phyloP scores from a whole-genome alignment of 2,888 invertebrate species.

The Drosophila mayaguana region DNA sequence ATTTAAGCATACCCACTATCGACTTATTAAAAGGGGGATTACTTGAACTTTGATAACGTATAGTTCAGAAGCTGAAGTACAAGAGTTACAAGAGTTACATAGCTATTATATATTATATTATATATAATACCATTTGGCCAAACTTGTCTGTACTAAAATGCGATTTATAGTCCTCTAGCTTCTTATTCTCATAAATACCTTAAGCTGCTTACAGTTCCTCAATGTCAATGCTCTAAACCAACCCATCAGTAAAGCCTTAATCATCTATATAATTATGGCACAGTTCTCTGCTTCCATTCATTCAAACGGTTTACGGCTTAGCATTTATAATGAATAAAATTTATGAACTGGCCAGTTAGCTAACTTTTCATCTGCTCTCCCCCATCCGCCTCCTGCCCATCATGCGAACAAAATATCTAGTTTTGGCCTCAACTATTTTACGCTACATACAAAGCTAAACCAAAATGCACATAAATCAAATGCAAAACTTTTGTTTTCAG shows the following conservation, averaged over 20 bases:
- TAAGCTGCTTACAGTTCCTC: conserved; percentile 20
- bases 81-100: not conserved
- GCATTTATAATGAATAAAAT: conserved; percentile 76
- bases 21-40: not conserved
- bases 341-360: conserved; percentile 59
- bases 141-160: not conserved
- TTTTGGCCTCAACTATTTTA: conserved; percentile 65
- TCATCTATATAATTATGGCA: conserved; percentile 33
- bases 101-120: too few relatives aligned
- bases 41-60: not conserved
- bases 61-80: not conserved
- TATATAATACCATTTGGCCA: too few relatives aligned
- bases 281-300: conserved; percentile 13
- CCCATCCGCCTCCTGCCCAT: not conserved
- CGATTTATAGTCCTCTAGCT: not conserved
- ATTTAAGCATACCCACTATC: conserved; percentile 11
- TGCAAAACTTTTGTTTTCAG: conserved; percentile 73
- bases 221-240: conserved; percentile 15
- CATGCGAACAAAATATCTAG: conserved; percentile 5
- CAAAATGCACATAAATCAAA: conserved; percentile 76
- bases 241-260: not conserved
- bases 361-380: conserved; percentile 28
- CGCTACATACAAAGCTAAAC: conserved; percentile 73
- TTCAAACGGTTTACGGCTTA: conserved; percentile 28
- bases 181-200: not conserved